Evolutionary conservation across 2,888 invertebrate genomes (phyloP).

Genomic region (Siphonodentalium dalli): DNA sequence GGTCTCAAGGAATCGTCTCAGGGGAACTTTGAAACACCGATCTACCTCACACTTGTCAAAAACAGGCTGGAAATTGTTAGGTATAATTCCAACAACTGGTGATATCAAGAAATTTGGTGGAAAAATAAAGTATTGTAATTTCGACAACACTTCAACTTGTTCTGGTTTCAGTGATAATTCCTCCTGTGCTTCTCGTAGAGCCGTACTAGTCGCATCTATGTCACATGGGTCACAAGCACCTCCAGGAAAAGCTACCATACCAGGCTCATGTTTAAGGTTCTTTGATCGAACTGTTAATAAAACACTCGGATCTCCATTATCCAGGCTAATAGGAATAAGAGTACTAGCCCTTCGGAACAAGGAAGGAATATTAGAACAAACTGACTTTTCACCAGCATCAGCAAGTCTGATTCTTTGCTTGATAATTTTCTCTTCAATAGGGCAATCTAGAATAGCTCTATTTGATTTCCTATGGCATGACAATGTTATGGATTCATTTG

Average conservation of each 20-base stretch:
- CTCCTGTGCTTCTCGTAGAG: slow-evolving; percentile 60
- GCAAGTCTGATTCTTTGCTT: no score
- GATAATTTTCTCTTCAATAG: no score
- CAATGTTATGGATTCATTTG: no score
- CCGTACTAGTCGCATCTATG: slow-evolving; percentile 46
- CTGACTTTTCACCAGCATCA: no score
- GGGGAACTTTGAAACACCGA: slow-evolving; percentile 49
- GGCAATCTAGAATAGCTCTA: no score
- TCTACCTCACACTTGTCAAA: slow-evolving; percentile 54
- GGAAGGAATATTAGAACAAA: no score
- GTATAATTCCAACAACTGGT: slow-evolving; percentile 52
- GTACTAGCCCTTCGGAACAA: slow-evolving; percentile 41
- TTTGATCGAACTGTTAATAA: slow-evolving; percentile 48
- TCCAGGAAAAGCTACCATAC: slow-evolving; percentile 59
- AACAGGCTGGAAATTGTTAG: slow-evolving; percentile 41
- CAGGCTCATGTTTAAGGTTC: slow-evolving; percentile 44
- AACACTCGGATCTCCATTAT: slow-evolving; percentile 35
- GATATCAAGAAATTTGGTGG: slow-evolving; percentile 43
- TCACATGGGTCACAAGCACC: slow-evolving; percentile 53
- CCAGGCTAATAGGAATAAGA: slow-evolving; percentile 43
- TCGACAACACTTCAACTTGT: slow-evolving; percentile 46
- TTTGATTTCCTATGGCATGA: no score
- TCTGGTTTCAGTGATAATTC: slow-evolving; percentile 55
- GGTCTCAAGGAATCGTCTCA: slow-evolving; percentile 44
- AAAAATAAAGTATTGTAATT: slow-evolving; percentile 41